Conservation (phyloP, 2,888 invertebrate genomes). For the Eucera pruinosa region DNA sequence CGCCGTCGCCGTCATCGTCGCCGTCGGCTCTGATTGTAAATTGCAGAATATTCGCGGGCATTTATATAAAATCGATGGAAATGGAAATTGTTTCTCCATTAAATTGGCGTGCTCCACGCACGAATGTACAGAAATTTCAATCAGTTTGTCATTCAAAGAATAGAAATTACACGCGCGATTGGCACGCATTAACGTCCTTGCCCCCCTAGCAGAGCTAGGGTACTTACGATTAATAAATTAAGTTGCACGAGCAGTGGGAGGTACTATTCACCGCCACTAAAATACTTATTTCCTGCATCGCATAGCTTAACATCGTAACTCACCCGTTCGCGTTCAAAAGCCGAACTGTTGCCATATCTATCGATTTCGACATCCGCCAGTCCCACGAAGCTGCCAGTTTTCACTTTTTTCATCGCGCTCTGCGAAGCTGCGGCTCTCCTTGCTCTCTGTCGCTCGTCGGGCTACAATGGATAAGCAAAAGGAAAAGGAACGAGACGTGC, state of each 20-base stretch:
- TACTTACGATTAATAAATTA: constrained; percentile 80
- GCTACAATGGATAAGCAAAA: too few relatives aligned
- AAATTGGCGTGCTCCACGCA: constrained; percentile 11
- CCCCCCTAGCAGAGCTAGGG: constrained; percentile 77
- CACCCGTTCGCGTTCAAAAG: constrained; percentile 69
- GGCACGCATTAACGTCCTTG: constrained; percentile 82
- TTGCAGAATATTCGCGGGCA: neutral
- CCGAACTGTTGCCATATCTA: constrained; percentile 43
- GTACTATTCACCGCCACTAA: constrained; percentile 76
- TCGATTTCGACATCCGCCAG: constrained; percentile 22
- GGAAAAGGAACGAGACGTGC: constrained; percentile 48
- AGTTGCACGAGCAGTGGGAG: constrained; percentile 74
- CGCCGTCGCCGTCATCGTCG: too few relatives aligned
- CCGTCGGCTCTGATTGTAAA: too few relatives aligned
- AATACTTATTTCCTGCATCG: constrained; percentile 83
- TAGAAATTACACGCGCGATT: constrained; percentile 76
- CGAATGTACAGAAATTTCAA: constrained; percentile 37
- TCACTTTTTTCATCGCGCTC: neutral
- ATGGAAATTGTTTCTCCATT: constrained; percentile 1
- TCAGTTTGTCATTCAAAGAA: constrained; percentile 65
- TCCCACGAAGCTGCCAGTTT: neutral
- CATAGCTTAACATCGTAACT: constrained; percentile 70
- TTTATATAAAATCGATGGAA: neutral
- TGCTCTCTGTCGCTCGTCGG: too few relatives aligned
- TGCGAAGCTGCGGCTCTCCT: too few relatives aligned